Base-by-base conservation (phyloP, 2,113 vertebrate species). In the Tretioscincus oriximinensis region DNA sequence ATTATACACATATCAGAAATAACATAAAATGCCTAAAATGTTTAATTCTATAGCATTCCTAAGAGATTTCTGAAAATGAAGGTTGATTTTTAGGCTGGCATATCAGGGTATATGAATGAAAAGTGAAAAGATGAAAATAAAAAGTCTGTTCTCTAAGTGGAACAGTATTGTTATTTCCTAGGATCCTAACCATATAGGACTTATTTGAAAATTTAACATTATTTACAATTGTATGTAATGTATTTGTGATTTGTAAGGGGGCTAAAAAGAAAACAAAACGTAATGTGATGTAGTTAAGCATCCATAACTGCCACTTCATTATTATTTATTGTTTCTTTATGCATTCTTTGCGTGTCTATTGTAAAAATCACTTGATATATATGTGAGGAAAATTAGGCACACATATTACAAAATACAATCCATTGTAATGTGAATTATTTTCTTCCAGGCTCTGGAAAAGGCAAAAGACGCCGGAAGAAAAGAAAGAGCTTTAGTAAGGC, bases 381-480 rank as follows among this genome's bases (percentile, higher is more conserved):
- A 4, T 6, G 4, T 63, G 35, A 1, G 78, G 0, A 83, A 58
- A 41, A 31, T 78, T 26, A 47, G 77, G 64, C 9, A 65, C 35
- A 58, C 65, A 86, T 61, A 76, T n/a, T n/a, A n/a, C n/a, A n/a
- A n/a, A n/a, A n/a, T n/a, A 83, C 60, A 3, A 6, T 31, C 49
- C 84, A 22, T 70, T 88, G 75, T 89, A 89, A 51, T 81, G 0
- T 82, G 7, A 24, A 73, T 63, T 76, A 5, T 88, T 86, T 93
- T 64, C 47, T 88, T 89, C 78, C 94, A 96, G 98, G 96, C 98
- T 84, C 95, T 99, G 86, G 98, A 99, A 90, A 99, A 98, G 82
- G 98, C 97, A 80, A 99, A 99, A 94, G 98, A 99, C 84, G 98
- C 98, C 14, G 97, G 97, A 67, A 96, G 97, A 90, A 98, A 98